Evolutionary conservation across 2,113 vertebrate species (phyloP).

Genomic region (Thunnus thynnus): DNA sequence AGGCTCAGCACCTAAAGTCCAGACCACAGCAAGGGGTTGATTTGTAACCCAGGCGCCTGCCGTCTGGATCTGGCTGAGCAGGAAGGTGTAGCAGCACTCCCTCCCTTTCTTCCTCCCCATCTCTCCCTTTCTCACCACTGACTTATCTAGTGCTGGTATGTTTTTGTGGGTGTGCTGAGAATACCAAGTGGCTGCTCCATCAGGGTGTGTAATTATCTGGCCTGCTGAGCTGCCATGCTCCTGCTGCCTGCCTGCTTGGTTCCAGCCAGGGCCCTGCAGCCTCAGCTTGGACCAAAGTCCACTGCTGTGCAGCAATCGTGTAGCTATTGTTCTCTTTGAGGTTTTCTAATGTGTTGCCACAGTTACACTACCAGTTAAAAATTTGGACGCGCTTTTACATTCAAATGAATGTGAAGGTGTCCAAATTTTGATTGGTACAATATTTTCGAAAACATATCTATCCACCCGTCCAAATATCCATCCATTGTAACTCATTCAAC

Average conservation of each 20-base stretch:
- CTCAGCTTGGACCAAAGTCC: conserved; percentile 36
- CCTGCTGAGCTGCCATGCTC: conserved; percentile 64
- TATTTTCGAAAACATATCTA: too few relatives aligned
- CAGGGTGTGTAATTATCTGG: conserved; percentile 78
- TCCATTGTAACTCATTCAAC: too few relatives aligned
- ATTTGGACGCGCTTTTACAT: too few relatives aligned
- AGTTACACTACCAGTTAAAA: background rate
- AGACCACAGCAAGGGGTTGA: conserved; percentile 28
- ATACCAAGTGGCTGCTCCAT: conserved; percentile 79
- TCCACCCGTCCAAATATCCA: too few relatives aligned
- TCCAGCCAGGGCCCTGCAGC: conserved; percentile 23
- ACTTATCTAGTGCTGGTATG: conserved; percentile 75
- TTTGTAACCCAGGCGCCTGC: conserved; percentile 41
- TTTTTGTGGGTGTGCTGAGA: conserved; percentile 79
- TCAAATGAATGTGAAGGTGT: too few relatives aligned
- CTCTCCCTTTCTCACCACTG: conserved; percentile 45
- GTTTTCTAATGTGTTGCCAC: conserved; percentile 16
- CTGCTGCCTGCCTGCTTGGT: conserved; percentile 47
- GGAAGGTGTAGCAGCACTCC: conserved; percentile 37
- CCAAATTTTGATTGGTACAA: too few relatives aligned
- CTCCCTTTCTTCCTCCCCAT: conserved; percentile 24
- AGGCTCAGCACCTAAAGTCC: conserved; percentile 7
- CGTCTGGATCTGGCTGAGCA: conserved; percentile 31
- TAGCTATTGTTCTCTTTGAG: conserved; percentile 17
- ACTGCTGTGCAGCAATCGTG: conserved; percentile 7